A percentile compares a stretch with the other conserved stretches of the same genome.
Conservation (phyloP, 2,888 invertebrate species). For the Latrodectus elegans region DNA sequence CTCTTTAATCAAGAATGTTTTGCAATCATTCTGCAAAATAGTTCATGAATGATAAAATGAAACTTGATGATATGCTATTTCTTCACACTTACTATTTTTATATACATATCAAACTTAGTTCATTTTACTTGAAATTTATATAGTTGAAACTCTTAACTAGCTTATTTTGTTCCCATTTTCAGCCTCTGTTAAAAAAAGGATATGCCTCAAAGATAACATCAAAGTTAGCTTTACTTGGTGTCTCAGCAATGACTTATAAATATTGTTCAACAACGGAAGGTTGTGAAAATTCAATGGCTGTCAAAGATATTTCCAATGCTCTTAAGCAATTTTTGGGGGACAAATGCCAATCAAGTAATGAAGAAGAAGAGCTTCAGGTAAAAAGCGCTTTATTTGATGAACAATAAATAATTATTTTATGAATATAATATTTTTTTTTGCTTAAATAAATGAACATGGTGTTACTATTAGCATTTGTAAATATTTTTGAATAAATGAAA, state of each 20-base stretch:
- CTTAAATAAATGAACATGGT: background rate
- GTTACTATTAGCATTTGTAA: too few relatives aligned
- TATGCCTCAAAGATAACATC: background rate
- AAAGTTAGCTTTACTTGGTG: constrained; percentile 57
- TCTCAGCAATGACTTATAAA: constrained; percentile 68
- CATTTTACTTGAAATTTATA: too few relatives aligned
- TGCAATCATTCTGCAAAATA: too few relatives aligned
- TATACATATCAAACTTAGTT: too few relatives aligned
- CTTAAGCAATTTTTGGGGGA: constrained; percentile 51
- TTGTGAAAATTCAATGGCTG: constrained; percentile 42
- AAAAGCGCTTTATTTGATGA: background rate
- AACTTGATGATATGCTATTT: too few relatives aligned
- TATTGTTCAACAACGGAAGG: constrained; percentile 34
- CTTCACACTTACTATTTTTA: too few relatives aligned
- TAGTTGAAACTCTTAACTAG: too few relatives aligned
- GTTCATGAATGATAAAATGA: too few relatives aligned
- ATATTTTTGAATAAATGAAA: too few relatives aligned
- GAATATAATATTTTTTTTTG: background rate
- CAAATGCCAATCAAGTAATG: constrained; percentile 43
- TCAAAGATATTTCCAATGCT: constrained; percentile 40
- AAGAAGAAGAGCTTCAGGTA: constrained; percentile 59
- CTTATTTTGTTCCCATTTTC: background rate
- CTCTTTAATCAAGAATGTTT: too few relatives aligned
- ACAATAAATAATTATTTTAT: background rate
- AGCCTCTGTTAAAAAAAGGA: constrained; percentile 58